A percentile compares a stretch with the other conserved stretches of the same genome.
Conservation (phyloP, 2,113 vertebrate species). For the Elephas maximus region DNA sequence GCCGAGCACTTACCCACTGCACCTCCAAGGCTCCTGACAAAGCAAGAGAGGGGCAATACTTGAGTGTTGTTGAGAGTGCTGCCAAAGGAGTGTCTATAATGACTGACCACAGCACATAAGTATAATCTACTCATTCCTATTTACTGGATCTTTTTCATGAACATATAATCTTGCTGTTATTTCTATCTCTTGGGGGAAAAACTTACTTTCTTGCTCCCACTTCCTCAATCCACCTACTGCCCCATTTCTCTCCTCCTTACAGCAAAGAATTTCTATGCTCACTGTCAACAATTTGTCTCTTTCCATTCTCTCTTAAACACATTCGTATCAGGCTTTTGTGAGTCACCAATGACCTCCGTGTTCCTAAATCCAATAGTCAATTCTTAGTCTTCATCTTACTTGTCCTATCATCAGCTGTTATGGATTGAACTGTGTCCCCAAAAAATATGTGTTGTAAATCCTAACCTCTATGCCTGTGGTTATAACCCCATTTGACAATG, state of each 20-base stretch:
- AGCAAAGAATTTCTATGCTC: background rate
- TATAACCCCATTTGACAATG: too few species aligned
- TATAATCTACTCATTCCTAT: background rate
- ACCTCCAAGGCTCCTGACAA: background rate
- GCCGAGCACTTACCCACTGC: background rate
- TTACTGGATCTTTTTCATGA: background rate
- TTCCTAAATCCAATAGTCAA: background rate
- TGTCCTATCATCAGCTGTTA: background rate
- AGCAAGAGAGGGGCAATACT: background rate
- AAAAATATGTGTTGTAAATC: too few species aligned
- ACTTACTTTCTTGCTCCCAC: background rate
- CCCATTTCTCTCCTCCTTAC: constrained; percentile 5
- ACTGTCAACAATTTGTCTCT: background rate
- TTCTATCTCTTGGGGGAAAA: background rate
- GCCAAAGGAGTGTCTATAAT: background rate
- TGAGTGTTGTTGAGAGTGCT: background rate
- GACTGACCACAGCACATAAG: background rate
- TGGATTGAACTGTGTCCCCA: too few species aligned
- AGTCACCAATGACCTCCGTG: background rate
- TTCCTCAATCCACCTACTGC: background rate
- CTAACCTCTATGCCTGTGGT: too few species aligned
- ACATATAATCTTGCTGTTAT: background rate
- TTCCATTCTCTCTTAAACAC: background rate
- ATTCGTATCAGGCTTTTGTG: background rate
- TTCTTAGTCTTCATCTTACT: constrained; percentile 1